phyloP scores from a whole-genome alignment of 1,140 invertebrate genomes.

The Chionoecetes opilio region DNA sequence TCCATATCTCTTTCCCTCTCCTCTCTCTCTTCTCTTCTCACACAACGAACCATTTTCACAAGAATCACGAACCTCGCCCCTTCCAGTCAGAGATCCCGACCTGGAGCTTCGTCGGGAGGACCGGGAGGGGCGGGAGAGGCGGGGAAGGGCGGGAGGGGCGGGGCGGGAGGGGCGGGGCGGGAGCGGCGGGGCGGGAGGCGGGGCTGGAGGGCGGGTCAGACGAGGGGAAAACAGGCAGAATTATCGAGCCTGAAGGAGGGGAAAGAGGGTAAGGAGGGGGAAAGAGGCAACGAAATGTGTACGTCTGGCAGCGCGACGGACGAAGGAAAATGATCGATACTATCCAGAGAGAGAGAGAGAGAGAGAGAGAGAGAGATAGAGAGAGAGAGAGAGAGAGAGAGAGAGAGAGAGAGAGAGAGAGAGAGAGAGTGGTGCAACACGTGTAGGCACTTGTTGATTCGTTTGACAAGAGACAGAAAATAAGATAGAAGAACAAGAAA shows the following conservation, averaged over 20 bases:
- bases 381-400: background rate
- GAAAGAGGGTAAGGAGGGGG: background rate
- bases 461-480: background rate
- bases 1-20: no score
- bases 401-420: background rate
- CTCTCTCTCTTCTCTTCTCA: no score
- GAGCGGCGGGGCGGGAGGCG: no score
- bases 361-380: constrained; percentile 17
- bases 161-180: no score
- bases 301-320: background rate
- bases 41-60: no score
- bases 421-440: background rate
- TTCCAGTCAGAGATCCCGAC: no score
- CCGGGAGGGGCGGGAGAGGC: background rate
- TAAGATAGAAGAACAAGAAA: background rate
- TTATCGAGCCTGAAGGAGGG: background rate
- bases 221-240: no score
- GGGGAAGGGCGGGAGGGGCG: background rate
- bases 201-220: no score
- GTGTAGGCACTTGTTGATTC: constrained; percentile 28
- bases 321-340: background rate
- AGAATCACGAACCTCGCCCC: no score
- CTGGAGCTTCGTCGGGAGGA: no score
- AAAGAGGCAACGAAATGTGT: background rate
- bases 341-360: background rate